Evolutionary conservation across 1,140 invertebrate species (phyloP), one percentile per base, ranked within the genome.

Genomic region (Magallana gigas): DNA sequence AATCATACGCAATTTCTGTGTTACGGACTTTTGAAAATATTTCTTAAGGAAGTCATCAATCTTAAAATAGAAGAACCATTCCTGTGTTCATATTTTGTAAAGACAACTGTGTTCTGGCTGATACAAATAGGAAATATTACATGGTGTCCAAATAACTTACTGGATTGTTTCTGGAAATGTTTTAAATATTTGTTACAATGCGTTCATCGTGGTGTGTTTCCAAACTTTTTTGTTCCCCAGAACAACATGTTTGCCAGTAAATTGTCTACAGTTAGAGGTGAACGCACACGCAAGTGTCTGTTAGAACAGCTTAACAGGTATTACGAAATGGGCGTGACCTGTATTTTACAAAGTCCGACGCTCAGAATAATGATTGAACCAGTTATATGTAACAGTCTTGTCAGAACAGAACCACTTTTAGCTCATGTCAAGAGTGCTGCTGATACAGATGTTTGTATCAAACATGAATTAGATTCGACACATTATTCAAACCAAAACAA

Each of bases 1-100:
- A 87, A 16, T 76, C 86, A 87, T 56, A 87, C 86, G 0, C 86
- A 87, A 57, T 58, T 87, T 12, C 1, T 87, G 11, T 58, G 59
- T 58, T 87, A 87, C 59, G 57, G 62, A 83, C 62, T 83, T 6
- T 29, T 87, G 12, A 87, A 87, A 84, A 57, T 87, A 23, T 57
- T 83, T 3, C 18, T 87, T 7, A 71, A 71, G 16, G 82, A 84
- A 29, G 62, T 87, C 1, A 57, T 87, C 14, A 59, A 84, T 16
- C 36, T 14, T 4, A 7, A 87, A 3, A 12, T 57, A 7, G 68
- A 56, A 8, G 48, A 81, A 81, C 57, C 76, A 29, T 57, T 80
- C 1, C 58, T 86, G 6, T 86, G 85, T 81, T 82, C 71, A 29
- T 86, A 86, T 59, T 86, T 86, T 16, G 29, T 86, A 12, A 86